Evolutionary conservation across 2,113 vertebrate genomes (phyloP), one percentile per base, ranked within the genome.

Genomic region (Callaeas wilsoni): DNA sequence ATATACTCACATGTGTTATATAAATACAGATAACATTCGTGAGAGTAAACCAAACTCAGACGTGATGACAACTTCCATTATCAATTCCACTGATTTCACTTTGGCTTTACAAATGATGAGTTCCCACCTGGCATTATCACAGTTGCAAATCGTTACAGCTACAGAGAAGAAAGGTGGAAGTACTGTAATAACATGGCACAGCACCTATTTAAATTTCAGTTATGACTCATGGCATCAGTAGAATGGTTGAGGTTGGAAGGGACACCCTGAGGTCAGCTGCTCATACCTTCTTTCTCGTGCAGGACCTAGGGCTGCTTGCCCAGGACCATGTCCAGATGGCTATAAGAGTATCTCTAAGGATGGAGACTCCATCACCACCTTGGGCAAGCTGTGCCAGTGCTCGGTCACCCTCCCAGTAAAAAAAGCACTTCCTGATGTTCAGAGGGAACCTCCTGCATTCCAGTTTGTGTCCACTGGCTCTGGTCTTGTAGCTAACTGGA

Each of bases 301-400:
- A 19, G 9, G 27, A 27, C 16, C 10, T 27, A 32, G 4, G 52
- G 13, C 41, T 15, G 23, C 5, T 35, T 87, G 33, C 27, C 49
- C 33, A 60, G 39, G 32, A 53, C 19, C 0, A 0, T 18, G 18
- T 63, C 27, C 46, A 57, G 32, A 7, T 5, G 5, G 12, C 20
- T 77, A 63, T 73, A 46, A 53, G 20, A 87, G 7, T 27, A n/a
- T 50, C 22, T 69, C 12, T 4, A 23, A 41, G 59, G 15, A 37
- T 42, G 26, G 44, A 85, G 23, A 25, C 27, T 88, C 16, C 32
- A 41, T 17, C 12, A 19, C 41, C 16, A 47, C 6, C 6, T 42
- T n/a, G 29, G 49, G 33, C n/a, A 82, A 18, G 16, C 14, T 35
- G 20, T 78, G 37, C 30, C 41, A 25, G 49, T 33, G 39, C 35